Evolutionary conservation across 2,113 vertebrate species (phyloP).

Genomic region (Pyrgilauda ruficollis): DNA sequence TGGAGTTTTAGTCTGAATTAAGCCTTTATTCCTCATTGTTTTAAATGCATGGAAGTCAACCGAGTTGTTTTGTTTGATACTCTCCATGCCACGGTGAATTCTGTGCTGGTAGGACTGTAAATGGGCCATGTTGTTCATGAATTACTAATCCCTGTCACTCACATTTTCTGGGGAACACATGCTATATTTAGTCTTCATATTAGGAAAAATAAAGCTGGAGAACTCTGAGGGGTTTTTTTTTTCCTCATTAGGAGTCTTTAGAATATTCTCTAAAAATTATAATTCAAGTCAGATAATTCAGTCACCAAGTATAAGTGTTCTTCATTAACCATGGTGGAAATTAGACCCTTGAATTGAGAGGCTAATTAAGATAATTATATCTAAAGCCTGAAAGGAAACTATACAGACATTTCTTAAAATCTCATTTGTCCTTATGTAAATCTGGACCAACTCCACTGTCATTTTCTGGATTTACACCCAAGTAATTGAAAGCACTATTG

Average conservation of each 20-base stretch:
- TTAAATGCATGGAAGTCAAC: slow-evolving; percentile 33
- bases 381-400: slow-evolving; percentile 34
- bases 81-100: slow-evolving; percentile 29
- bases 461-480: slow-evolving; percentile 20
- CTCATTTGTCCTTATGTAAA: slow-evolving; percentile 32
- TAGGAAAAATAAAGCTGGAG: slow-evolving; percentile 32
- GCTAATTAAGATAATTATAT: slow-evolving; percentile 55
- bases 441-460: slow-evolving; percentile 8
- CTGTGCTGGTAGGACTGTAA: slow-evolving; percentile 55
- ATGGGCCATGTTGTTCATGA: slow-evolving; percentile 37
- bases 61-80: slow-evolving; percentile 8
- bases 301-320: neutral
- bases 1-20: neutral
- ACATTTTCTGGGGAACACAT: slow-evolving; percentile 49
- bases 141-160: slow-evolving; percentile 62
- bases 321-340: slow-evolving; percentile 16
- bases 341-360: slow-evolving; percentile 40
- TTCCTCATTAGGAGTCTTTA: slow-evolving; percentile 16
- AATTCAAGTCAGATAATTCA: slow-evolving; percentile 16
- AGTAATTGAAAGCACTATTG: slow-evolving; percentile 5
- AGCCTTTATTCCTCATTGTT: slow-evolving; percentile 12
- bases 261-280: slow-evolving; percentile 2
- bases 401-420: slow-evolving; percentile 28
- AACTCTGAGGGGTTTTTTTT: neutral
- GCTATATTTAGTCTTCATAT: slow-evolving; percentile 16